These are phyloP conservation scores for Tethya wilhelma DNA, from an alignment of 37 sponge, comb jelly and placozoan species.

Conservation along the genomic window DNA sequence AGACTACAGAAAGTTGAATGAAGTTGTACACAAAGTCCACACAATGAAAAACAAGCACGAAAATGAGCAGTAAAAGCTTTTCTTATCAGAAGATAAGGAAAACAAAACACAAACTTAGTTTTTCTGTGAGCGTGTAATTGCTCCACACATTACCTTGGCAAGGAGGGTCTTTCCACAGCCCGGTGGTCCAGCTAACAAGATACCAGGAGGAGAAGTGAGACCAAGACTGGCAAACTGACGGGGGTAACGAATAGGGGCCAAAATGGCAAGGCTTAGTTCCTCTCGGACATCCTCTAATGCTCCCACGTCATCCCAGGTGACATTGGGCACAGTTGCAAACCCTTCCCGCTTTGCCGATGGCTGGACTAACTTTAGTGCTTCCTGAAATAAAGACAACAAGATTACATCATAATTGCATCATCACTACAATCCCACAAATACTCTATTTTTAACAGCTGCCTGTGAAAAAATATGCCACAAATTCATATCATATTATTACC, in stretches of 20 bases:
- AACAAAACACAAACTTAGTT: slow-evolving; percentile 4
- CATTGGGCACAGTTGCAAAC: slow-evolving; percentile 96
- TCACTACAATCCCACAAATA: background rate
- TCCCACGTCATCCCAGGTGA: slow-evolving; percentile 95
- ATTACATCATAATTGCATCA: background rate
- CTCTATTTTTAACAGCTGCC: too few species aligned
- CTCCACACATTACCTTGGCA: slow-evolving; percentile 75
- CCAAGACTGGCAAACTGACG: slow-evolving; percentile 86
- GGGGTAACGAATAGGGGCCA: slow-evolving; percentile 87
- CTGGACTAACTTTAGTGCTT: slow-evolving; percentile 72
- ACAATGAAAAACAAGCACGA: too few species aligned
- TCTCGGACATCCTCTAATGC: slow-evolving; percentile 86
- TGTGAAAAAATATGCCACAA: too few species aligned
- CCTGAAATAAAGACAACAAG: slow-evolving; percentile 44
- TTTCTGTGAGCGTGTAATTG: background rate
- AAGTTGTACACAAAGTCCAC: too few species aligned
- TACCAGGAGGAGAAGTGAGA: slow-evolving; percentile 81
- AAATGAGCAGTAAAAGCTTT: too few species aligned
- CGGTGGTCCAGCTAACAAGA: slow-evolving; percentile 96
- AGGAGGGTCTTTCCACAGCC: slow-evolving; percentile 99
- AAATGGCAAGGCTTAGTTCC: slow-evolving; percentile 90
- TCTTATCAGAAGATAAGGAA: background rate
- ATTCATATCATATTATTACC: too few species aligned
- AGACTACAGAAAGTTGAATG: too few species aligned
- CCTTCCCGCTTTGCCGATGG: slow-evolving; percentile 96